phyloP scores from a whole-genome alignment of 1,140 invertebrate genomes.

The Stegodyphus mimosarum region DNA sequence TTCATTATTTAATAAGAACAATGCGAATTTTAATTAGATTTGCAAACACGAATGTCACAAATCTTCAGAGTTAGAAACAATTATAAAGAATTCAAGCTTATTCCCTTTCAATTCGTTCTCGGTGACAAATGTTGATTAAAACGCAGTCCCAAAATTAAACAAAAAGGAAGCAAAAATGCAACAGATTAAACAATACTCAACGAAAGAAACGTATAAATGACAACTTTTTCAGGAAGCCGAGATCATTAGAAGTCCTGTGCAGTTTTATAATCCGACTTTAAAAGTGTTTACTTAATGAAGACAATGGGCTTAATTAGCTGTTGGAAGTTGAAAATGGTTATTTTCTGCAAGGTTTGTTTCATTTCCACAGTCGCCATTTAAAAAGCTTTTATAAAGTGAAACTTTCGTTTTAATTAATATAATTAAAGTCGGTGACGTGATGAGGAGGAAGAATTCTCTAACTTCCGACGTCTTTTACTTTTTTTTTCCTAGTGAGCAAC shows the following conservation, averaged over 20 bases:
- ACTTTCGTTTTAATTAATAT: conserved; percentile 49
- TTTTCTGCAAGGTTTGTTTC: conserved; percentile 43
- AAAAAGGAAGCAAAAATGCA: conserved; percentile 22
- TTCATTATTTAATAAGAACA: background rate
- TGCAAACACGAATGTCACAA: background rate
- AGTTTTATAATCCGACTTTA: conserved; percentile 22
- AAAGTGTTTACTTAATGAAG: conserved; percentile 54
- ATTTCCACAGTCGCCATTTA: conserved; percentile 12
- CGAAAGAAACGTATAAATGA: background rate
- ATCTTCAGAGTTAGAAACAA: background rate
- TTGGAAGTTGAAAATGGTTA: conserved; percentile 36
- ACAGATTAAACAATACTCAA: conserved; percentile 24
- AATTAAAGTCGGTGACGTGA: conserved; percentile 41
- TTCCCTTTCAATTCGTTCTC: conserved; percentile 5
- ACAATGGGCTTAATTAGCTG: conserved; percentile 54
- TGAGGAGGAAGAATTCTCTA: background rate
- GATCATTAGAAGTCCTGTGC: background rate
- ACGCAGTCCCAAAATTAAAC: conserved; percentile 12
- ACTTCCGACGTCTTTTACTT: background rate
- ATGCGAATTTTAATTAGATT: conserved; percentile 28
- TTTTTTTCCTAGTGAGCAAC: background rate
- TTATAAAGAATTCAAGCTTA: conserved; percentile 22
- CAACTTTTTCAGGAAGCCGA: background rate
- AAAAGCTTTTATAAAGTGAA: conserved; percentile 49
- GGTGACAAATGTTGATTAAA: conserved; percentile 20